phyloP scores from a whole-genome alignment of 1,140 invertebrate genomes.

The Papilio polytes region DNA sequence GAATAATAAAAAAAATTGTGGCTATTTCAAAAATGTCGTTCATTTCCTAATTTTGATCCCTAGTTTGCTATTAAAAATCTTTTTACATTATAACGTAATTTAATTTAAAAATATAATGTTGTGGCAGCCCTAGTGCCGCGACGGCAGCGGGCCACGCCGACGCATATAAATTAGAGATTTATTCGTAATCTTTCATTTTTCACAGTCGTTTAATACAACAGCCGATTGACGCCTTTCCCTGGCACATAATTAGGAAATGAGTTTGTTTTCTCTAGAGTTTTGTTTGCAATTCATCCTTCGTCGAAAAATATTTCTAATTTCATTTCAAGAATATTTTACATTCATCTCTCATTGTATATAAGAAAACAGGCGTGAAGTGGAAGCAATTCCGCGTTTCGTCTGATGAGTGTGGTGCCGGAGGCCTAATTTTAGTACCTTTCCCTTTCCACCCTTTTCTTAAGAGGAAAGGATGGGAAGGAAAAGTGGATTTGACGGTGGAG shows the following conservation, averaged over 20 bases:
- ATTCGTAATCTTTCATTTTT: slow-evolving; percentile 80
- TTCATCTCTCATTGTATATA: too few species aligned
- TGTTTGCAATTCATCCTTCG: background rate
- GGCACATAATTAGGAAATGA: slow-evolving; percentile 45
- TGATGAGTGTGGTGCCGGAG: too few species aligned
- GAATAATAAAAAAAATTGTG: too few species aligned
- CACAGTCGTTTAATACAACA: slow-evolving; percentile 64
- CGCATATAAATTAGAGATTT: slow-evolving; percentile 83
- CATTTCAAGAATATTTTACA: too few species aligned
- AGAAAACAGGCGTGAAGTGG: too few species aligned
- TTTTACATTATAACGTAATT: background rate
- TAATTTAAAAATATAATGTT: slow-evolving; percentile 5
- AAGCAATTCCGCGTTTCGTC: too few species aligned
- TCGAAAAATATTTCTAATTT: background rate
- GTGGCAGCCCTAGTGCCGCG: slow-evolving; percentile 51
- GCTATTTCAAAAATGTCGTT: too few species aligned
- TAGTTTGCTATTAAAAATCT: background rate
- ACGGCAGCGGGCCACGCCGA: slow-evolving; percentile 62
- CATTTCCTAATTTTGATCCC: too few species aligned
- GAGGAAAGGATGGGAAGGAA: too few species aligned
- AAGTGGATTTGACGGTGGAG: too few species aligned
- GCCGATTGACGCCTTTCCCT: slow-evolving; percentile 59
- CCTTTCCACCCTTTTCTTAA: too few species aligned
- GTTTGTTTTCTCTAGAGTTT: slow-evolving; percentile 13
- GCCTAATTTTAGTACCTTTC: too few species aligned